Conservation (phyloP, 2,113 vertebrate species). For the Riparia riparia region DNA sequence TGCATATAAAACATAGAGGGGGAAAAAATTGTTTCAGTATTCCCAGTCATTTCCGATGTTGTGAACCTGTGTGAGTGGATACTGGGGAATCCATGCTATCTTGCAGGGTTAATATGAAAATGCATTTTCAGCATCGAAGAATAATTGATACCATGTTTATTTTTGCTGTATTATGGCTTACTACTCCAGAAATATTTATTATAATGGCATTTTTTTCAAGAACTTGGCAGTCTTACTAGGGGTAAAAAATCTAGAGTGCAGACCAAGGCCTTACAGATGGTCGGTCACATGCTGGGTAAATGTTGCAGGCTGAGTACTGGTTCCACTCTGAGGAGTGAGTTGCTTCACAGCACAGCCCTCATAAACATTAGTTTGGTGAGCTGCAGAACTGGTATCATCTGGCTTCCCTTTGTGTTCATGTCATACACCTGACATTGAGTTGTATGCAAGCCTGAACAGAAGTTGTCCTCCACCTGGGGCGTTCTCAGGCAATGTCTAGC, state of each 20-base stretch:
- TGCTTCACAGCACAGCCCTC: not conserved
- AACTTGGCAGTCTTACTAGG: not conserved
- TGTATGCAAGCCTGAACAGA: slow-evolving; percentile 38
- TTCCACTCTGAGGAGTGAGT: not conserved
- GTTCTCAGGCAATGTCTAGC: not conserved
- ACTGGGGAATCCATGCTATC: fast-evolving
- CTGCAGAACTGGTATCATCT: slow-evolving; percentile 38
- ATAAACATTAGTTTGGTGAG: not conserved
- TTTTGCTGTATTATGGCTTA: not conserved
- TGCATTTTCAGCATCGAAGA: not conserved
- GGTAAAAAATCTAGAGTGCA: not conserved
- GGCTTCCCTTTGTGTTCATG: not conserved
- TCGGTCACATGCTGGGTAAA: not conserved
- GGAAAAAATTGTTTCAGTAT: fast-evolving
- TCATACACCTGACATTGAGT: not conserved
- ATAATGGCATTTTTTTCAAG: not conserved
- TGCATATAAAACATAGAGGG: fast-evolving
- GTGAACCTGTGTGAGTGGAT: not conserved
- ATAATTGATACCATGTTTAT: not conserved
- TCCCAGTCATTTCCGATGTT: not conserved
- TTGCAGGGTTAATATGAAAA: not conserved
- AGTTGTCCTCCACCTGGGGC: not conserved
- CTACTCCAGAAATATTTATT: not conserved
- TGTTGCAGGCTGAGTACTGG: not conserved
- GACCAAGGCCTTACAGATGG: not conserved